Conservation (phyloP, 2,888 invertebrate species). For the Andrena bucephala region DNA sequence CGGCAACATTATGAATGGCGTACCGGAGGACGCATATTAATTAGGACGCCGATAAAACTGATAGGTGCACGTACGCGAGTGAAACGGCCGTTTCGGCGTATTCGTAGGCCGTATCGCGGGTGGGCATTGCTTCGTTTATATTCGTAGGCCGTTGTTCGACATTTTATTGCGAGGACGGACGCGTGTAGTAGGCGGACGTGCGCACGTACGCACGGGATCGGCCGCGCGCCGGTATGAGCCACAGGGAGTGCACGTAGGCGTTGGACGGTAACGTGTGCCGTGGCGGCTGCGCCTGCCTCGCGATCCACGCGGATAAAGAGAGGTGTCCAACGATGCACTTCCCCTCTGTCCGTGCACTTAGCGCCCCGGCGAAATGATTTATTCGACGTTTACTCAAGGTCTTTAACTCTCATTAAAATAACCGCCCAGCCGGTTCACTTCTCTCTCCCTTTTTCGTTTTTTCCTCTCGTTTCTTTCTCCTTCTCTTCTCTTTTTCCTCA, state of each 20-base stretch:
- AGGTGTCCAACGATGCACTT: slow-evolving; percentile 58
- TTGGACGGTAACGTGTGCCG: slow-evolving; percentile 30
- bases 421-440: slow-evolving; percentile 71
- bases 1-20: slow-evolving; percentile 39
- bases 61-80: slow-evolving; percentile 45
- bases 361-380: slow-evolving; percentile 80
- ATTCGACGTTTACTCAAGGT: slow-evolving; percentile 83
- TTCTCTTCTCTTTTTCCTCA: neutral
- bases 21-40: slow-evolving; percentile 60
- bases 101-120: slow-evolving; percentile 55
- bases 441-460: slow-evolving; percentile 37
- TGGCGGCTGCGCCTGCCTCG: slow-evolving; percentile 43
- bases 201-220: slow-evolving; percentile 10
- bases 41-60: slow-evolving; percentile 41
- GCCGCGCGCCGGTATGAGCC: neutral
- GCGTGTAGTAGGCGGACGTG: slow-evolving; percentile 42
- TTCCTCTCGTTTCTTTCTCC: neutral
- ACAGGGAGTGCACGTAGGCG: slow-evolving; percentile 31
- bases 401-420: slow-evolving; percentile 84
- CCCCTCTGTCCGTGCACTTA: slow-evolving; percentile 66
- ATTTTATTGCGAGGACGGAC: slow-evolving; percentile 59
- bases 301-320: slow-evolving; percentile 62
- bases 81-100: slow-evolving; percentile 51
- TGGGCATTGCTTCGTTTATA: slow-evolving; percentile 63
- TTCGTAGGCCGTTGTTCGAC: slow-evolving; percentile 65